Base-by-base conservation (phyloP, 2,888 invertebrate species). In the Plemyria rubiginata region DNA sequence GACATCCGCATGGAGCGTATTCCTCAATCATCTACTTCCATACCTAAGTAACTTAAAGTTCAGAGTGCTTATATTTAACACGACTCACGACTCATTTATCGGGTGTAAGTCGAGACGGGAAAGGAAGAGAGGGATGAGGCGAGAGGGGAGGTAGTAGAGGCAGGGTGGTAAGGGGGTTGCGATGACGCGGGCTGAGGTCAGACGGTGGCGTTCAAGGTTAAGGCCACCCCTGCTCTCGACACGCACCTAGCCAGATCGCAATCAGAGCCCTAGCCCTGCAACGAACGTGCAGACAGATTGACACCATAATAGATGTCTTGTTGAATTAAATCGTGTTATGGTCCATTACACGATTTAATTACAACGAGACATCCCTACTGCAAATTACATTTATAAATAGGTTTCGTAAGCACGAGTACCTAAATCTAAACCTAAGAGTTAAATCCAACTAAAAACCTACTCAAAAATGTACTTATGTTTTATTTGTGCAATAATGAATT, bases 191-290 rank as follows among this genome's bases (percentile, higher is more conserved):
- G 69, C 67, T 66, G 73, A 82, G 89, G 90, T 86, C 88, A 90
- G 90, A 88, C 87, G 84, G 83, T 80, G 84, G 80, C 85, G 82
- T 90, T 89, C 91, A 92, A 92, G 92, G 92, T 91, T 86, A 92
- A 92, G 92, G 92, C 85, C 88, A 78, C 75, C 79, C 79, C 80
- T 72, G 72, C 64, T 67, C 73, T 65, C 76, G 76, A 72, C 77
- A 78, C 75, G 76, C 70, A 70, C 75, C 71, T 74, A 74, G 76
- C 80, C 72, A 78, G 76, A 79, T 66, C 63, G 54, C 66, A 70
- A 68, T 67, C 68, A 63, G 59, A 60, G 58, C 59, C 65, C 55
- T 46, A 61, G 49, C 64, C 74, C 72, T 76, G 73, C 74, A 77
- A 63, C 60, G 62, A 77, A 63, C 60, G 62, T 68, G 66, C 68